Base-by-base conservation (phyloP, 2,797 vertebrate species). In the Tauraco hartlaubi region DNA sequence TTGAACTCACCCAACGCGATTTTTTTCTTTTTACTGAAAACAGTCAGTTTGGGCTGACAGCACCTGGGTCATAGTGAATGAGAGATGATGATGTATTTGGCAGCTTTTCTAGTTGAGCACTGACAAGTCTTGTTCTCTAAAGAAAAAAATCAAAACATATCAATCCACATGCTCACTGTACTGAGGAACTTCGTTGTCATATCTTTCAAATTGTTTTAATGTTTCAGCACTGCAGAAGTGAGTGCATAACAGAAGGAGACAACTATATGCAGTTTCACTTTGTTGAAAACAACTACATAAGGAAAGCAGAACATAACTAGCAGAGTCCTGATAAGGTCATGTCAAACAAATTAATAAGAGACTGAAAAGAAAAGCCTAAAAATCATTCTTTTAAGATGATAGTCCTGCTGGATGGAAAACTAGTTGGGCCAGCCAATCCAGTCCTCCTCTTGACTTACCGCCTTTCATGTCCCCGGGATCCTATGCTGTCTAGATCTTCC, bases 81-180 rank as follows among this genome's bases (percentile, higher is more conserved):
- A 89, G 82, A 71, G 68, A 59, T 74, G 95, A 95, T 76, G 92
- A 96, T 95, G 96, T 88, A 90, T 96, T 82, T 79, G 96, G 96
- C 94, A 90, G 95, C 79, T 94, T 95, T 96, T 93, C 66, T 96
- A 96, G 95, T 55, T 79, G 92, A 97, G 94, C 82, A 93, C 96
- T 97, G 97, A 97, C 97, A 96, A 94, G 94, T 96, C 93, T 25
- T 73, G 90, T 97, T 95, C 96, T 96, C 91, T 62, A 85, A 90
- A 59, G 68, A 97, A 95, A 94, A 96, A 95, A 93, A 87, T 98
- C 98, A 97, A 86, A 97, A 97, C 96, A 16, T 76, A 97, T 97
- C 92, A 94, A 86, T 97, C 96, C 35, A 59, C 90, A 93, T 96
- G 97, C 94, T 97, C 96, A 89, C 94, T 82, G 94, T 78, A 63